Percentiles rank a stretch among this genome's conserved stretches.
phyloP scores from a whole-genome alignment of 2,888 invertebrate genomes.

The Eretmocerus hayati region DNA sequence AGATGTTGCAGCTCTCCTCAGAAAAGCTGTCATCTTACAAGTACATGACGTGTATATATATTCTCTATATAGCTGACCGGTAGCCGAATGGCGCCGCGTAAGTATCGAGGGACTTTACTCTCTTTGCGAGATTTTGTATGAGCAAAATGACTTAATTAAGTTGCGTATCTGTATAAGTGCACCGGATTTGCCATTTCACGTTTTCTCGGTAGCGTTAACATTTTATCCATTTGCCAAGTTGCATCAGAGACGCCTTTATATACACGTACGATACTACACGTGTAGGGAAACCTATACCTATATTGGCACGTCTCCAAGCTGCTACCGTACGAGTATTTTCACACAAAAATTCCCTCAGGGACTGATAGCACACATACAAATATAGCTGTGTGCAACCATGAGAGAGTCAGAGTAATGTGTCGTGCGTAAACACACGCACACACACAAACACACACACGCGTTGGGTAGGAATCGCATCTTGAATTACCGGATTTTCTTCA shows the following conservation, averaged over 20 bases:
- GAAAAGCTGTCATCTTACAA: slow-evolving; percentile 11
- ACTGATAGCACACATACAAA: background rate
- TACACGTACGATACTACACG: no score
- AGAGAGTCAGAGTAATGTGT: background rate
- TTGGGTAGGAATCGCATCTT: background rate
- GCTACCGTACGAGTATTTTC: slow-evolving; percentile 12
- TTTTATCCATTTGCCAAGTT: slow-evolving; percentile 15
- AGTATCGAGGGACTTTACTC: no score
- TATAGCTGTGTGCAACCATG: background rate
- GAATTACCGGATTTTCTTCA: slow-evolving; percentile 18
- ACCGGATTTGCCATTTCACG: background rate
- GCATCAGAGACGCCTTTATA: slow-evolving; percentile 1
- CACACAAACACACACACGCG: slow-evolving; percentile 3
- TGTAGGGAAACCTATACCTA: background rate
- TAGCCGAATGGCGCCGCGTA: slow-evolving; percentile 2
- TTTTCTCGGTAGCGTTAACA: background rate
- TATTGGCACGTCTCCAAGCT: background rate
- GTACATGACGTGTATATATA: slow-evolving; percentile 1
- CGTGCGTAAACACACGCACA: background rate
- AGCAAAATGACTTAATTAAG: slow-evolving; percentile 17
- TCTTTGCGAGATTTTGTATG: no score
- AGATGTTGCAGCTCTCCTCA: slow-evolving; percentile 1
- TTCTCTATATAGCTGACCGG: background rate
- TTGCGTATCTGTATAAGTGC: background rate
- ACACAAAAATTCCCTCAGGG: slow-evolving; percentile 9